phyloP scores from a whole-genome alignment of 35 echinoderm and acorn worm species.

The Acanthaster planci region DNA sequence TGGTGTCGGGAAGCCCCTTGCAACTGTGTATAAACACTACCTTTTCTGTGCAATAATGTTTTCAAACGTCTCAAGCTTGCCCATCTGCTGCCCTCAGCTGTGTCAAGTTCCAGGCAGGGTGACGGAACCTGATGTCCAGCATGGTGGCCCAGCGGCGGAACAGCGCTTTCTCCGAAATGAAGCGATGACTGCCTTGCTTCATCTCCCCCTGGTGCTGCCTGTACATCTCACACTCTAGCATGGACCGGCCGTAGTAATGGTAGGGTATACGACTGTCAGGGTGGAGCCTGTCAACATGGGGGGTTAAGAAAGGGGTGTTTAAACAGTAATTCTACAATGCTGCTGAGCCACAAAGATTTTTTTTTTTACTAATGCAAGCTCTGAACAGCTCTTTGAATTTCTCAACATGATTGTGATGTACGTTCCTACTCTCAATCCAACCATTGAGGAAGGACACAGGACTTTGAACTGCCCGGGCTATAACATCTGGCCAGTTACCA shows the following conservation, averaged over 20 bases:
- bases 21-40: not conserved
- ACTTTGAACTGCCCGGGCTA: too few relatives aligned
- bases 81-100: constrained; percentile 6
- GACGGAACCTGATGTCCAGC: constrained; percentile 54
- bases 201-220: constrained; percentile 41
- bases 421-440: too few relatives aligned
- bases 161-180: constrained; percentile 66
- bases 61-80: not conserved
- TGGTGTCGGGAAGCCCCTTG: too few relatives aligned
- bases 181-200: constrained; percentile 58
- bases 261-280: constrained; percentile 17
- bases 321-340: too few relatives aligned
- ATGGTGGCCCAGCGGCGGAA: constrained; percentile 58
- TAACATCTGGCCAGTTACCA: too few relatives aligned
- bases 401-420: too few relatives aligned
- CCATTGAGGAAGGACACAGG: too few relatives aligned
- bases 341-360: too few relatives aligned
- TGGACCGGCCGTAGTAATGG: constrained; percentile 54
- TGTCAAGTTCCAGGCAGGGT: constrained; percentile 63
- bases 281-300: constrained; percentile 14
- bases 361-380: too few relatives aligned
- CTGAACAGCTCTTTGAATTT: too few relatives aligned
- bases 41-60: too few relatives aligned
- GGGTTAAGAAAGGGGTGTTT: too few relatives aligned
- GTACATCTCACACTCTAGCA: constrained; percentile 51